Evolutionary conservation across 2,888 invertebrate species (phyloP), one percentile per base, ranked within the genome.

Genomic region (Acronicta leporina): DNA sequence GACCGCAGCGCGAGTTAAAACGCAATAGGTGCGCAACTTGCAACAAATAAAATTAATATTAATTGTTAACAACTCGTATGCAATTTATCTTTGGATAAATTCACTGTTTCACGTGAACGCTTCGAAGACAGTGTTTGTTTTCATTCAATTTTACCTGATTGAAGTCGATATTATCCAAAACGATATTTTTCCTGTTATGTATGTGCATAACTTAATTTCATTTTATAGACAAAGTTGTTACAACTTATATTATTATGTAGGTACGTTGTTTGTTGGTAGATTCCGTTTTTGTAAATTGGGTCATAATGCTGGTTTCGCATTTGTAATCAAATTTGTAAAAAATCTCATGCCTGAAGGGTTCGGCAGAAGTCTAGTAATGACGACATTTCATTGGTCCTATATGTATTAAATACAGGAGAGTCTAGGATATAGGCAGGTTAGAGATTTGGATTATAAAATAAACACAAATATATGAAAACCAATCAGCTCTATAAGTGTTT

Each of bases 1-100:
- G 63, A 84, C 86, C 86, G 73, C 85, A 89, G 63, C 69, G 71
- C 70, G 80, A 83, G 81, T 81, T 82, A 80, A 84, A 85, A 87
- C 63, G 52, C 53, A 68, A 68, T 79, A 80, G 61, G 75, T 63
- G 59, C 59, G 46, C 61, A 35, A 63, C 59, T 70, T 71, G 64
- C 63, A 62, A 56, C 54, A 53, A 66, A 74, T 73, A 42, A 50
- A 38, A 73, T 73, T 69, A 55, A 73, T 73, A 73, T 57, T 65
- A 57, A 65, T 73, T 58, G 62, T 50, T 50, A 44, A 62, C 66
- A 65, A 66, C 68, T 66, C 27, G 16, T 45, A 43, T 14, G 52
- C 41, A 48, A 53, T 54, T 70, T 59, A 49, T 50, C 43, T 50
- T 64, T 51, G 43, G 30, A 15, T 70, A 63, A 70, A 68, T 44